These are phyloP conservation scores for Sciurus vulgaris DNA, from an alignment of 2,797 vertebrate species.

Conservation along the genomic window DNA sequence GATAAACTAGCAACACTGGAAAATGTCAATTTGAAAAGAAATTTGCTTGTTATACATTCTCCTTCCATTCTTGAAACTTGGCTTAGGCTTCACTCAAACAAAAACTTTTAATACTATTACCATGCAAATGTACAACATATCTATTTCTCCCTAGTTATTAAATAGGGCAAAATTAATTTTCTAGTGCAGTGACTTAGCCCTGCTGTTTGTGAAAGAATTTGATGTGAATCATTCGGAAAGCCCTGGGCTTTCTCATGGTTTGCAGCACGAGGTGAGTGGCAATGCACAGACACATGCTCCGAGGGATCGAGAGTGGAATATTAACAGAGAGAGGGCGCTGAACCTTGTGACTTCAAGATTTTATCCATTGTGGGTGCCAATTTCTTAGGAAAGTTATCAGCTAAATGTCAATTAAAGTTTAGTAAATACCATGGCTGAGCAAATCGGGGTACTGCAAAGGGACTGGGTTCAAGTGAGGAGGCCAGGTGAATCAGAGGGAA, in stretches of 20 bases:
- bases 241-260: not conserved
- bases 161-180: slow-evolving; percentile 38
- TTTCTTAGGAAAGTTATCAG: not conserved
- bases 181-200: not conserved
- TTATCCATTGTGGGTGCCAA: not conserved
- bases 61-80: not conserved
- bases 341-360: not conserved
- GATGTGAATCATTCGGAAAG: not conserved
- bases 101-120: not conserved
- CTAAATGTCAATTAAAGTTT: not conserved
- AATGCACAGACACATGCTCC: not conserved
- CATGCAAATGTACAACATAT: not conserved
- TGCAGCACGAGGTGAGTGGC: not conserved
- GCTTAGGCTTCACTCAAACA: not conserved
- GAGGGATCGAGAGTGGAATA: not conserved
- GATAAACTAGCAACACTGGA: not conserved
- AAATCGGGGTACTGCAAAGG: not conserved
- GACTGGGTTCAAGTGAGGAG: not conserved
- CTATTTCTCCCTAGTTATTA: not conserved
- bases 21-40: slow-evolving; percentile 27
- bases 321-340: not conserved
- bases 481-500: rapidly evolving
- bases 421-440: not conserved
- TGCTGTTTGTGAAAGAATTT: slow-evolving; percentile 40
- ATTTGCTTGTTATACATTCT: not conserved